These are phyloP conservation scores for Jaculus jaculus DNA, from an alignment of 2,113 vertebrate species.

Conservation along the genomic window DNA sequence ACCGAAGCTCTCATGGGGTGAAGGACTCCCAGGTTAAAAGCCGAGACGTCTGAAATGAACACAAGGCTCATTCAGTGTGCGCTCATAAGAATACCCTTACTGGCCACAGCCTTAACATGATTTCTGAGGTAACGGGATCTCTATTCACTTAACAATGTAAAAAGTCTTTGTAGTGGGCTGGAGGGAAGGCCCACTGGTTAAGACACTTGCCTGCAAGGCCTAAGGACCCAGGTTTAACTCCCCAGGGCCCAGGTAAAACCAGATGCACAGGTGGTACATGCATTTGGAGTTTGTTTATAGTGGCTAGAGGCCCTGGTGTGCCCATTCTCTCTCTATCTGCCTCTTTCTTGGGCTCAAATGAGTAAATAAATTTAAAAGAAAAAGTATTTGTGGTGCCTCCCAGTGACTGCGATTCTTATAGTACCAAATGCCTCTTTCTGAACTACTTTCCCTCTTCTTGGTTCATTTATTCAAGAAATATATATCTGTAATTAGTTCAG, in stretches of 20 bases:
- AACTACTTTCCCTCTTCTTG: not conserved
- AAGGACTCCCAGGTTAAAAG: not conserved
- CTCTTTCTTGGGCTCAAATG: too few species aligned
- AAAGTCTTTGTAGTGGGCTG: too few species aligned
- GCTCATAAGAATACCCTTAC: not conserved
- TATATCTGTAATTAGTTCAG: constrained; percentile 7
- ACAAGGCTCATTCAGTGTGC: not conserved
- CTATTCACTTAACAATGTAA: not conserved
- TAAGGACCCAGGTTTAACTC: too few species aligned
- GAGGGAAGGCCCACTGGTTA: too few species aligned
- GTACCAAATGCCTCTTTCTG: not conserved
- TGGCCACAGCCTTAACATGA: not conserved
- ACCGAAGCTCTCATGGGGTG: not conserved
- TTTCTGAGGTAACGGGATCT: not conserved
- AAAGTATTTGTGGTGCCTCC: not conserved
- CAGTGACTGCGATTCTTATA: not conserved
- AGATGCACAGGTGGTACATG: too few species aligned
- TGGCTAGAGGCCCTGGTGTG: too few species aligned
- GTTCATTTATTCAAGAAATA: constrained; percentile 2
- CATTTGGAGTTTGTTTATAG: too few species aligned
- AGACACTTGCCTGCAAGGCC: too few species aligned
- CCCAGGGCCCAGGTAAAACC: too few species aligned
- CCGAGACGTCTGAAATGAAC: not conserved
- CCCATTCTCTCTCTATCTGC: too few species aligned
- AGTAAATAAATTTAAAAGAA: too few species aligned